Base-by-base conservation (phyloP, 2,113 vertebrate genomes). In the Notothenia coriiceps region DNA sequence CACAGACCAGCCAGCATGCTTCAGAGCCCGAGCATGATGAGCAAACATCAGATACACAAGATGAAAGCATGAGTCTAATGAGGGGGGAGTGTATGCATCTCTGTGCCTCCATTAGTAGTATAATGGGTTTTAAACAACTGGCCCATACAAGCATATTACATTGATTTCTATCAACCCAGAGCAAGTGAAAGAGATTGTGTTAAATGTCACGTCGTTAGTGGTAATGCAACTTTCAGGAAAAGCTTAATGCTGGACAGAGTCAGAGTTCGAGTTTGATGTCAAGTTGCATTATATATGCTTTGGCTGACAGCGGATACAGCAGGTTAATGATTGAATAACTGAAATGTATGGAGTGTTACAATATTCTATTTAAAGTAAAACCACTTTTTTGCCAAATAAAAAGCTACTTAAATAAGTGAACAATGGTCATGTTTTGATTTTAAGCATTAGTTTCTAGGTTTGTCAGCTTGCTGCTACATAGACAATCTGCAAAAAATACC, bases 1-100 rank as follows among this genome's bases (percentile, higher is more conserved):
- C 82, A 79, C 79, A 63, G 60, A 88, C 80, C 82, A 77, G 77
- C 66, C 52, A 78, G 77, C 76, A 82, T 8, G 67, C 79, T 85
- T 84, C 57, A 71, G 76, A 84, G 63, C 62, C 70, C 10, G 29
- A 63, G 64, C 69, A 70, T 75, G 82, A 75, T 72, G 78, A 74
- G 72, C 74, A 84, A 60, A 82, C 68, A 80, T 74, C 56, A 60
- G 57, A 60, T 64, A 75, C 72, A 52, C 50, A 52, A 84, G 50
- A 85, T 76, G 62, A 83, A 87, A 86, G 60, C 70, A 67, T 54
- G 12, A 62, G 70, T 68, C 68, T 75, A 84, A 85, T 77, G 47
- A 77, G 33, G 40, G 54, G 13, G 44, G 25, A 8, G 22, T 44
- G 1, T 54, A 13, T 63, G 46, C 52, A 40, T 74, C 56, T 44